Evolutionary conservation across 2,888 invertebrate species (phyloP).

Genomic region (Lasiommata megera): DNA sequence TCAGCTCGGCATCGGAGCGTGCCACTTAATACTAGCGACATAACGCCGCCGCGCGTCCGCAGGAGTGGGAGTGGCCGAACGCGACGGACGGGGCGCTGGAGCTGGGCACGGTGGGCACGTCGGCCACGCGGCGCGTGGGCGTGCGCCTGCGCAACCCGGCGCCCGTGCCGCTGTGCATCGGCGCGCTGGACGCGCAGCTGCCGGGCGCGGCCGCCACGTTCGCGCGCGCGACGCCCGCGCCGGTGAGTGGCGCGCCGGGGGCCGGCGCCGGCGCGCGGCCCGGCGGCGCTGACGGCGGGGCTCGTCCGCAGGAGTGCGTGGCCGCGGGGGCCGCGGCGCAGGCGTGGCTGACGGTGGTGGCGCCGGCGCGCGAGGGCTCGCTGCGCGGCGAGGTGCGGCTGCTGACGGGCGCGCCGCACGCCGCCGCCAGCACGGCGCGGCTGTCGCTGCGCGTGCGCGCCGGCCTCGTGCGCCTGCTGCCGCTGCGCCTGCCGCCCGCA

Average conservation of each 20-base stretch:
- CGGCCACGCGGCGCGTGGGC: slow-evolving; percentile 84
- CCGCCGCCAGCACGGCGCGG: slow-evolving; percentile 26
- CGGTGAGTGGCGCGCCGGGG: slow-evolving; percentile 22
- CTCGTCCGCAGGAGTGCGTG: slow-evolving; percentile 38
- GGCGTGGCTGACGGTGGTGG: slow-evolving; percentile 46
- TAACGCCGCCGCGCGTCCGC: slow-evolving; percentile 5
- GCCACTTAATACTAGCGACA: no score
- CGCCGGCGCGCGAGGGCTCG: slow-evolving; percentile 45
- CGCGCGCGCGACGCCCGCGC: slow-evolving; percentile 28
- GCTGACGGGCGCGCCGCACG: slow-evolving; percentile 34
- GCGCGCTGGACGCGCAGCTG: slow-evolving; percentile 38
- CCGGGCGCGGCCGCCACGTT: slow-evolving; percentile 41
- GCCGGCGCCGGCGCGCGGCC: slow-evolving; percentile 40
- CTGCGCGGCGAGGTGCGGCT: slow-evolving; percentile 33
- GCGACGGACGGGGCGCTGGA: slow-evolving; percentile 32
- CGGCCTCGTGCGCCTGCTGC: slow-evolving; percentile 34
- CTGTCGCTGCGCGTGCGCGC: slow-evolving; percentile 32
- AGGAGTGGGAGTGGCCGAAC: slow-evolving; percentile 66
- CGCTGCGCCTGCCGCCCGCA: slow-evolving; percentile 39
- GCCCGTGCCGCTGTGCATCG: slow-evolving; percentile 48
- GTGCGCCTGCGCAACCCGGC: slow-evolving; percentile 63
- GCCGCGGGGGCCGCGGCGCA: slow-evolving; percentile 27
- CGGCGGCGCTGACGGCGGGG: no score
- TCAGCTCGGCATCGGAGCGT: no score
- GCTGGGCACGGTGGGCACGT: slow-evolving; percentile 84